Evolutionary conservation across 2,113 vertebrate genomes (phyloP), one percentile per base, ranked within the genome.

Genomic region (Aphelocoma coerulescens): DNA sequence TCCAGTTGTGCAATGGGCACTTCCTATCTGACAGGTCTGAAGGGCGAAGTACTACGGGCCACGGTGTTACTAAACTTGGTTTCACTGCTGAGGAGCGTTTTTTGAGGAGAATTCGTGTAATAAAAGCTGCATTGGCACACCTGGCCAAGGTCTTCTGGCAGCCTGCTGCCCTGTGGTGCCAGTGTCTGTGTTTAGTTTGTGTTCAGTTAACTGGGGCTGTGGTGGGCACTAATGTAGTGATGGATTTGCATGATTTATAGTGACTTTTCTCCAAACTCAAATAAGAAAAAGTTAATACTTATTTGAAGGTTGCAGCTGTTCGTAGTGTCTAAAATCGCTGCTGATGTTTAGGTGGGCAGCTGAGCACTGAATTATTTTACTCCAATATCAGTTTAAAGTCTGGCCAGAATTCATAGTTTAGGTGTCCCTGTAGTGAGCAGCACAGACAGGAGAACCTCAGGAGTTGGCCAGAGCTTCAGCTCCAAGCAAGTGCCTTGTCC

Each of bases 271-370:
- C 51, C 51, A 57, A 14, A 14, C 8, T 35, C 10, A 11, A 22
- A 10, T 4, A 7, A 39, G 24, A 46, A 33, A 2, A 37, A 24
- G 1, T 54, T 46, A 2, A 27, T 55, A 9, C 9, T 52, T 22
- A 1, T 1, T 30, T 80, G 81, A 17, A 13, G 46, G 7, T 46
- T 23, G 1, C 5, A 16, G 3, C 10, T 35, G 35, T 30, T 35
- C 1, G 0, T 11, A 35, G 35, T 0, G 0, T 33, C 17, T 1
- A 20, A n/a, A 24, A 49, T 49, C 7, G 4, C 37, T 88, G 18
- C 33, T 2, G 22, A 3, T 86, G 33, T 49, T 46, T 23, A 17
- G 17, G 7, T 44, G 35, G 16, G 39, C 26, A 35, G 54, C 27
- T 85, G n/a, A 58, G 28, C 5, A 16, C 1, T 66, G 65, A 39